Evolutionary conservation across 2,113 vertebrate genomes (phyloP), one percentile per base, ranked within the genome.

Genomic region (Callipepla californica): DNA sequence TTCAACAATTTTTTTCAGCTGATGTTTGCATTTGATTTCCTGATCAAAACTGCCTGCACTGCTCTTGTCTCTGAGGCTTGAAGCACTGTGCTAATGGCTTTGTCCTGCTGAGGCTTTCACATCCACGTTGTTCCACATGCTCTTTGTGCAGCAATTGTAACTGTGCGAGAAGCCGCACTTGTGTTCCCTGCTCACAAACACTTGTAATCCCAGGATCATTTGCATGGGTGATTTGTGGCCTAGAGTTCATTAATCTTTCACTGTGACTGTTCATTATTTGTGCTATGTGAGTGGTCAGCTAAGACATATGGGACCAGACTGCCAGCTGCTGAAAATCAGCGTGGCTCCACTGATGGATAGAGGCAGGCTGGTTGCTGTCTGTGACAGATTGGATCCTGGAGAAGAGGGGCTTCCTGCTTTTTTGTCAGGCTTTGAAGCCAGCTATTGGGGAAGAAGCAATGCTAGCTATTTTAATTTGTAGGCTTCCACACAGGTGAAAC

Each of bases 301-400:
- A 83, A 70, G 91, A 66, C 96, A 87, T 48, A 69, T 44, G 87
- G 63, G 89, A 75, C 91, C 85, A 50, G 81, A 4, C 55, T 92
- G 91, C 88, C 95, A 94, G 91, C 87, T 96, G 94, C 91, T 90
- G 94, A 85, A 87, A 38, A 78, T 80, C 94, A 67, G 84, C 50
- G 28, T 82, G 87, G 91, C 78, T 61, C 69, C 1, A 3, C 76
- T 96, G 96, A 92, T 69, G 87, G 94, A 92, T 89, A 87, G 80
- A 79, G 73, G 42, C 82, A 63, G 69, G 28, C 80, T 70, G 92
- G 15, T 48, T 81, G 51, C 61, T 0, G 18, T 16, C 89, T 59
- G 83, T 15, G 80, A 78, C 3, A 9, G 86, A 18, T n/a, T 1
- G 55, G 36, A 61, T 70, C 80, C 67, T 8, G 77, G 50, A 66